phyloP scores from a whole-genome alignment of 2,888 invertebrate genomes.

The Nomada lathburiana region DNA sequence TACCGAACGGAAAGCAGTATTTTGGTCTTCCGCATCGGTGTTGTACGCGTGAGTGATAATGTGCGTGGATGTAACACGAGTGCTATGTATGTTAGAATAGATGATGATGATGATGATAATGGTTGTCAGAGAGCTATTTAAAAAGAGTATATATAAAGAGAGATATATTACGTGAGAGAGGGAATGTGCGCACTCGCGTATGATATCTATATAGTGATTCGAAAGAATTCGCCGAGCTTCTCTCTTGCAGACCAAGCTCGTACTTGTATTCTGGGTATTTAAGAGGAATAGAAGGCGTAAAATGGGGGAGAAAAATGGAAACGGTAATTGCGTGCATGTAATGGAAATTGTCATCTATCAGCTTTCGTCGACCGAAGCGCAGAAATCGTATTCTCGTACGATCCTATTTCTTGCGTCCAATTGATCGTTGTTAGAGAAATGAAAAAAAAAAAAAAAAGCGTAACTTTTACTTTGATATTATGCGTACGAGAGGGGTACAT shows the following conservation, averaged over 20 bases:
- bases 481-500: background rate
- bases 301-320: background rate
- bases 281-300: background rate
- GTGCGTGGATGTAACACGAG: constrained; percentile 41
- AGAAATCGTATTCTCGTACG: constrained; percentile 29
- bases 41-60: constrained; percentile 48
- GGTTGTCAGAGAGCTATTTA: constrained; percentile 66
- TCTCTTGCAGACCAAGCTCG: constrained; percentile 30
- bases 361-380: background rate
- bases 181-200: constrained; percentile 54
- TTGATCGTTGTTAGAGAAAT: constrained; percentile 20
- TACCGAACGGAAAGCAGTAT: constrained; percentile 75
- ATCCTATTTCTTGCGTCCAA: constrained; percentile 42
- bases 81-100: constrained; percentile 36
- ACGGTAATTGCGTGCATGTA: background rate
- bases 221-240: constrained; percentile 10
- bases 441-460: background rate
- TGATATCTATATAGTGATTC: constrained; percentile 34
- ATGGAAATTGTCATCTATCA: background rate
- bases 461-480: constrained; percentile 46
- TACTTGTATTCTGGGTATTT: constrained; percentile 30
- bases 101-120: background rate
- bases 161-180: constrained; percentile 59
- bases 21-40: constrained; percentile 77
- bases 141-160: constrained; percentile 53